Evolutionary conservation across 37 sponge, comb jelly and placozoan genomes (phyloP), one percentile per base, ranked within the genome.

Genomic region (Chondrilla cf. caribensis): DNA sequence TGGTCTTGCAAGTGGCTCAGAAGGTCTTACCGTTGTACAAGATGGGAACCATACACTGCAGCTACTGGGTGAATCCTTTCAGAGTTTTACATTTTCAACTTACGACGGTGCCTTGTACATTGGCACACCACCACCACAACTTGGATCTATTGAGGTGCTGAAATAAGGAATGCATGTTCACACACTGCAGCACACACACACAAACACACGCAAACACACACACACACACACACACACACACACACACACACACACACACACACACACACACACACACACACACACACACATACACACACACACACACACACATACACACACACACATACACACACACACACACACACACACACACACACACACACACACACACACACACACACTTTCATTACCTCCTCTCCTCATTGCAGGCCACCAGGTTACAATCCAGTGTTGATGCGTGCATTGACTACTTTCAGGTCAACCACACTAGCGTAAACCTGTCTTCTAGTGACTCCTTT

Each of bases 41-140:
- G 84, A 87, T 87, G 76, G 76, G 0, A 73, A 31, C 19, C 2
- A 2, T 8, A 3, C 76, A 3, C 43, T 73, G 41, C 24, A 38
- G 6, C 2, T 73, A 2, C 3, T 73, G 41, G 85, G 77, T 6
- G 62, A 64, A 18, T 33, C 38, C 7, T 82, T 84, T 32, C 21
- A 42, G 6, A 31, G 58, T 3, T 19, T 91, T 42, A 29, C 85
- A 59, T 85, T 86, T 36, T 75, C 36, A 54, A 18, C 32, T 17
- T 78, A 83, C 36, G 38, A 82, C 58, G 85, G 88, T 0, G 51
- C 82, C 7, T 82, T 91, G 28, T 91, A 71, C 85, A 81, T 91
- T 58, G 91, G 91, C 2, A 88, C 88, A 2, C 85, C 81, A 47
- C 85, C 91, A 37, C n/a, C 31, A 15, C n/a, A n/a, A n/a, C 67